Evolutionary conservation across 2,797 vertebrate genomes (phyloP), one percentile per base, ranked within the genome.

Genomic region (Gymnoscopelus braueri): DNA sequence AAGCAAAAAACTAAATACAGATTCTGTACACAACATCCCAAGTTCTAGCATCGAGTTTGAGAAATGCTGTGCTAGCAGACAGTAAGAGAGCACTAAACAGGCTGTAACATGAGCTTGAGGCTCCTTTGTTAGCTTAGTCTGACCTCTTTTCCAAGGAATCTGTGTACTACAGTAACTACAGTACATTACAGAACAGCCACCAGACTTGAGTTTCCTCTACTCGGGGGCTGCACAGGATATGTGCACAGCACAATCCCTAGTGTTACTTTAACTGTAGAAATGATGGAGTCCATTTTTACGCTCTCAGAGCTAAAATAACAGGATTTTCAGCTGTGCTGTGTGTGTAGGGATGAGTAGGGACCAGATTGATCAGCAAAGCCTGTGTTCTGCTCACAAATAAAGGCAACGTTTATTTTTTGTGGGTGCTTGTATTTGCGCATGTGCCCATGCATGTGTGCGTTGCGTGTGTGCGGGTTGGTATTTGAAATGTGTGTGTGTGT

Each of bases 51-150:
- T 23, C 9, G 66, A 70, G 75, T 86, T 85, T 89, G 81, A 91
- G 72, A 87, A 83, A 89, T 83, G 54, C 62, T 64, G 67, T 60
- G 70, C 66, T 60, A 50, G 71, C 72, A 87, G 78, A 88, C 79
- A 63, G 57, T 15, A 19, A 62, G 58, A 19, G 74, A 79, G 73
- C 24, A 5, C 67, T 57, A 72, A 87, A 79, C 91, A 93, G 83
- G 89, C 86, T 82, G 88, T 78, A 91, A 90, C 91, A 86, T 63
- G 88, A 92, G 84, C 89, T 82, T 54, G 48, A 77, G 79, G 79
- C 85, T 88, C 71, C 80, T 87, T 88, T 91, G 85, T 91, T 86
- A 52, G 7, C 80, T 8, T 56, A 51, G 77, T 88, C 83, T 86
- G 79, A 91, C 88, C 90, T 86, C 82, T 78, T 88, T 90, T 90